Percentiles rank a stretch among this genome's conserved stretches.
phyloP scores from a whole-genome alignment of 2,797 vertebrate species.

The Heliangelus exortis region DNA sequence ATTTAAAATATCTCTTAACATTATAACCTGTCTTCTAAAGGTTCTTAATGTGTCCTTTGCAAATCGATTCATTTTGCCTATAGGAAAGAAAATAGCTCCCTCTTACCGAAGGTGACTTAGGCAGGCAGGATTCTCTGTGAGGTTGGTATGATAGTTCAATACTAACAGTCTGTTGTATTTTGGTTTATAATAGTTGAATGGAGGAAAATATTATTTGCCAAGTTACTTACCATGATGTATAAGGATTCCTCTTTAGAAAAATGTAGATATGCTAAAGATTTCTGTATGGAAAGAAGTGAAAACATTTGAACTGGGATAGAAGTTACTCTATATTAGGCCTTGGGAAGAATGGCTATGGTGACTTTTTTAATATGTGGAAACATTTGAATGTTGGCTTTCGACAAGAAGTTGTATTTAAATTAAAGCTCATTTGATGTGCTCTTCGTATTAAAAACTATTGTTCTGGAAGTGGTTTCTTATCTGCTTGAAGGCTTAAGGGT shows the following conservation, averaged over 20 bases:
- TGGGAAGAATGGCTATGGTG: conserved; percentile 54
- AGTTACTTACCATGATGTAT: conserved; percentile 40
- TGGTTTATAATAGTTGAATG: conserved; percentile 30
- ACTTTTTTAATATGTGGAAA: conserved; percentile 73
- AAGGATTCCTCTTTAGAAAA: conserved; percentile 51
- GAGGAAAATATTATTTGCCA: conserved; percentile 41
- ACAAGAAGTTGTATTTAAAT: conserved; percentile 74
- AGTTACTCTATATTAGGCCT: conserved; percentile 24
- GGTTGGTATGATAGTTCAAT: not conserved
- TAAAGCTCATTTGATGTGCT: conserved; percentile 73
- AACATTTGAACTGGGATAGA: conserved; percentile 20
- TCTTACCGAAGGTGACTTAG: not conserved
- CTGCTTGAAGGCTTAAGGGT: conserved; percentile 72
- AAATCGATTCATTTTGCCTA: conserved; percentile 30
- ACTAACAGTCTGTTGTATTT: conserved; percentile 27
- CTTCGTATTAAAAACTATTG: conserved; percentile 72
- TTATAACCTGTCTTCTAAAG: conserved; percentile 20
- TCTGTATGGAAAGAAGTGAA: conserved; percentile 40
- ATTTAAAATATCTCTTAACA: not conserved
- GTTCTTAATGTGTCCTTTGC: not conserved
- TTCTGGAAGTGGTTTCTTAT: conserved; percentile 76
- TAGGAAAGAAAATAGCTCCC: not conserved
- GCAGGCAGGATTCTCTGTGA: conserved; percentile 8
- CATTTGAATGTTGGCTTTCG: conserved; percentile 68
- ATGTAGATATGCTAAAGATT: not conserved